Conservation (phyloP, 2,888 invertebrate species). For the Lottia gigantea region DNA sequence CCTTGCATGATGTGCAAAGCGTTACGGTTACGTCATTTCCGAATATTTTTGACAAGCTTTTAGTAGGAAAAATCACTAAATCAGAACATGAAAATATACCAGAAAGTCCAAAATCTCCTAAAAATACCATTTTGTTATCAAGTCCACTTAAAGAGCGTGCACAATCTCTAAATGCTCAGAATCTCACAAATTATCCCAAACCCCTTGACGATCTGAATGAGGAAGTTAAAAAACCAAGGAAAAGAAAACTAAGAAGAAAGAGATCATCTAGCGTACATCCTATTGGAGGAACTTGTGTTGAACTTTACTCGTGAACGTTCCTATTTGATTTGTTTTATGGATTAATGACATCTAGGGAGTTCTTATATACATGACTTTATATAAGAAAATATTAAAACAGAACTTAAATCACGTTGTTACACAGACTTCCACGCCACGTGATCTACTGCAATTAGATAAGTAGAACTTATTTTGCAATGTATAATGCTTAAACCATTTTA, state of each 20-base stretch:
- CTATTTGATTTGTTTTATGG: too few relatives aligned
- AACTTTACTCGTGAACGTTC: background rate
- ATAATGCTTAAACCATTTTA: too few relatives aligned
- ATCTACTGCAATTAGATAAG: too few relatives aligned
- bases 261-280: background rate
- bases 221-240: background rate
- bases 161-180: too few relatives aligned
- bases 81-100: background rate
- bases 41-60: background rate
- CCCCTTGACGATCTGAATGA: too few relatives aligned
- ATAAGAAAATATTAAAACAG: too few relatives aligned
- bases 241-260: background rate
- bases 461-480: too few relatives aligned
- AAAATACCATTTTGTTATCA: background rate
- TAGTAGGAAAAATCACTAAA: background rate
- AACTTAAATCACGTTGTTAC: too few relatives aligned
- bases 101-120: background rate
- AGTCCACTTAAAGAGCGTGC: background rate
- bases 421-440: too few relatives aligned
- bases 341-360: too few relatives aligned
- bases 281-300: background rate
- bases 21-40: conserved; percentile 1
- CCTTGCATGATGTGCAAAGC: background rate
- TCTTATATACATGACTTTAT: too few relatives aligned
- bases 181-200: too few relatives aligned